Evolutionary conservation across 2,113 vertebrate genomes (phyloP).

Genomic region (Sturnira hondurensis): DNA sequence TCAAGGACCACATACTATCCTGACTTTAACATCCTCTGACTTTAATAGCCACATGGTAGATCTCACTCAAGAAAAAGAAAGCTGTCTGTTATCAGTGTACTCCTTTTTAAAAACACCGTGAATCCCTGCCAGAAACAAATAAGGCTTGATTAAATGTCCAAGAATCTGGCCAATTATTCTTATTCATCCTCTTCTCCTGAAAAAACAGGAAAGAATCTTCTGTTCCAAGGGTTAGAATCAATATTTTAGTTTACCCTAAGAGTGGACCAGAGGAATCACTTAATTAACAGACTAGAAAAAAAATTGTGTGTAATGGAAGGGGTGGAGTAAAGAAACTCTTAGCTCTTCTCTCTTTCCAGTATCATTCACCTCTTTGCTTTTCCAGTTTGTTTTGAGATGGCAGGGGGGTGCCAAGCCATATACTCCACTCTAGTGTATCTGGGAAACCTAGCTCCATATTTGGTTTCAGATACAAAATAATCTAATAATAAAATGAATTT

Average conservation of each 20-base stretch:
- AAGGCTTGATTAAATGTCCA: not conserved
- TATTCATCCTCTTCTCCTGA: not conserved
- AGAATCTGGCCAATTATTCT: not conserved
- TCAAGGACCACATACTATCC: not conserved
- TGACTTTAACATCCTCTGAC: not conserved
- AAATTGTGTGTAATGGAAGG: not conserved
- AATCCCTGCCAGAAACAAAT: not conserved
- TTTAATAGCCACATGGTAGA: not conserved
- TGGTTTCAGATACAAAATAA: not conserved
- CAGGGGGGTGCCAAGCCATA: not conserved
- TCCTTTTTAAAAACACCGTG: not conserved
- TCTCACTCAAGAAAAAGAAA: not conserved
- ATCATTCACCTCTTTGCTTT: not conserved
- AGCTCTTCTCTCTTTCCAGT: not conserved
- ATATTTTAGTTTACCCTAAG: not conserved
- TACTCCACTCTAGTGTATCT: not conserved
- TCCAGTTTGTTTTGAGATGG: not conserved
- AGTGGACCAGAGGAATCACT: not conserved
- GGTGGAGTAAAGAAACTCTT: not conserved
- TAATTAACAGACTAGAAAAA: not conserved
- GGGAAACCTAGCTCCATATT: not conserved
- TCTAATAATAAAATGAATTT: not conserved
- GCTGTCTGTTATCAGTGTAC: not conserved
- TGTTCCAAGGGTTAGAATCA: not conserved
- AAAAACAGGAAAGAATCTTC: not conserved